These are phyloP conservation scores for Anthophora plumipes DNA, from an alignment of 2,888 invertebrate genomes.

Conservation along the genomic window DNA sequence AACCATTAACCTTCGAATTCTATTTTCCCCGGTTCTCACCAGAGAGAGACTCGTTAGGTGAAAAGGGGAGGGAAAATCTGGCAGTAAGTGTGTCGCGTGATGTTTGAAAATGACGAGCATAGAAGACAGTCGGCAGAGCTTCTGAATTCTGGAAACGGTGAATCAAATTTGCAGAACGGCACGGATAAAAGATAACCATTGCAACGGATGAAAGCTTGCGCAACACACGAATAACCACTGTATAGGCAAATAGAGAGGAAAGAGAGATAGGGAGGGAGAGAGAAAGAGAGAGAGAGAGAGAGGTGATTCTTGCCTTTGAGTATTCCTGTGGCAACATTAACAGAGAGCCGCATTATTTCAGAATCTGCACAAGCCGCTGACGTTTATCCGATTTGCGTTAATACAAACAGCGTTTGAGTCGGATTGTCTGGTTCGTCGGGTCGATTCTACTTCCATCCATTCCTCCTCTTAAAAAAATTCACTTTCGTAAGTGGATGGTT, in stretches of 20 bases:
- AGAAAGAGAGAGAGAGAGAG: background rate
- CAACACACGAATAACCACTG: background rate
- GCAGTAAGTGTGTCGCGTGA: background rate
- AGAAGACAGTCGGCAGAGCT: background rate
- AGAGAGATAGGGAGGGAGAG: background rate
- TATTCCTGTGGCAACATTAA: slow-evolving; percentile 10
- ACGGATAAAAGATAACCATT: slow-evolving; percentile 5
- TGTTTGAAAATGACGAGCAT: background rate
- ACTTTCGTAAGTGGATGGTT: background rate
- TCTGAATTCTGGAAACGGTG: slow-evolving; percentile 13
- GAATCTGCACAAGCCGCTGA: slow-evolving; percentile 21
- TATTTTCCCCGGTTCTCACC: background rate
- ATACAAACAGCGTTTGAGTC: slow-evolving; percentile 18
- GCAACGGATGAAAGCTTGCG: slow-evolving; percentile 20
- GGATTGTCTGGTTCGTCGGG: slow-evolving; percentile 14
- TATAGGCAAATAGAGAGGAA: background rate
- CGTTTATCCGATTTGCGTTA: slow-evolving; percentile 43
- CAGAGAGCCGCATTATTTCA: slow-evolving; percentile 29
- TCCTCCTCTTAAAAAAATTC: slow-evolving; percentile 1
- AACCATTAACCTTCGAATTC: background rate
- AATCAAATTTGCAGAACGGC: slow-evolving; percentile 30
- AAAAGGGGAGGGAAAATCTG: background rate
- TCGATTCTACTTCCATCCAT: background rate
- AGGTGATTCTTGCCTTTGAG: slow-evolving; percentile 2
- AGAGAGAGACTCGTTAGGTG: background rate